Base-by-base conservation (phyloP, 1,140 invertebrate species). In the Notospermus geniculatus region DNA sequence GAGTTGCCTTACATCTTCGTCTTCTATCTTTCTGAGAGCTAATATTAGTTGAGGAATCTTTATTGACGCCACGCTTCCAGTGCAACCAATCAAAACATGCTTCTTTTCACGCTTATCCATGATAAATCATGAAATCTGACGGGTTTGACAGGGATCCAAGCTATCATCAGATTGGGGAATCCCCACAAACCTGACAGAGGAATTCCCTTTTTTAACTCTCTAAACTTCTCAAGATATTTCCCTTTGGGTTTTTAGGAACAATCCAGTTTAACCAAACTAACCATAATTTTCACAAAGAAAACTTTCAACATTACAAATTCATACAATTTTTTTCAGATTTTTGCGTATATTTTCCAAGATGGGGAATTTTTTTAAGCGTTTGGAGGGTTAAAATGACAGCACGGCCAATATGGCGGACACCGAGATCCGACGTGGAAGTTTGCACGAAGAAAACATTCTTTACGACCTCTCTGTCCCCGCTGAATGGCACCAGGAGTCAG, bases 31-130 rank as follows among this genome's bases (percentile, higher is more conserved):
- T 77, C 74, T 74, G 22, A 90, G 74, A 64, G 84, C 81, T 25
- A 84, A 72, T 39, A 90, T 82, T 30, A 96, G 73, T 69, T 86
- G 74, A 1, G 88, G 86, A 41, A 93, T 72, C 82, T 96, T 96
- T 23, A 96, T 90, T 9, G 91, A 87, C 25, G 94, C 94, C 7
- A 97, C 93, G 82, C 92, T 95, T 25, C 92, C 94, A 1, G 93
- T 95, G 65, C 90, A 90, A 32, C 89, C 91, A 57, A 96, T 79
- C 32, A 97, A 76, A 62, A 95, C 79, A 13, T 43, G 29, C 30
- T 50, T 23, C n/a, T 50, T 50, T 9, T 50, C 46, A n/a, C 46
- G n/a, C 9, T 50, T 50, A 4, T 50, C 15, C 5, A 36, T 15
- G 15, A 15, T 36, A 36, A 36, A n/a, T n/a, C n/a, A n/a, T n/a